Percentiles rank a stretch among this genome's conserved stretches.
These are phyloP conservation scores for Griposia aprilina DNA, from an alignment of 2,888 invertebrate genomes.

Conservation along the genomic window DNA sequence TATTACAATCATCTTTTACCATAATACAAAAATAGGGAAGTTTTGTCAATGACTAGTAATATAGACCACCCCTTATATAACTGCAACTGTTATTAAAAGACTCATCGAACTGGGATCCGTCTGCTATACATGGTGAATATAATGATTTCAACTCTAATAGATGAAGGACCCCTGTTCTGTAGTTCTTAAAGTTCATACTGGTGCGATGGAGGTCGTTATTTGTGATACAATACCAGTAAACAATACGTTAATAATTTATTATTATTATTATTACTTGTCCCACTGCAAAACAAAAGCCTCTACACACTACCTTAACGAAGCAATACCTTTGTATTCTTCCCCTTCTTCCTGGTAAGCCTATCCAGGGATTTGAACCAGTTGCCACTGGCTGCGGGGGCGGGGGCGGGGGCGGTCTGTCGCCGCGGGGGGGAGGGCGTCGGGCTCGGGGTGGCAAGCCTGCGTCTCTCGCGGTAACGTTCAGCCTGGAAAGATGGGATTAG, in stretches of 20 bases:
- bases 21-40: not conserved
- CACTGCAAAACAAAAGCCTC: not conserved
- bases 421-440: constrained; percentile 92
- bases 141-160: too few species aligned
- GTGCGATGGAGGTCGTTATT: not conserved
- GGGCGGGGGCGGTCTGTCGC: constrained; percentile 83
- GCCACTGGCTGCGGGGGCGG: constrained; percentile 86
- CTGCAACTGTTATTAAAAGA: not conserved
- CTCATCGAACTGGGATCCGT: not conserved
- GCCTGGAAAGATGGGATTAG: constrained; percentile 76
- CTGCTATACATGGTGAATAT: not conserved
- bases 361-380: constrained; percentile 96
- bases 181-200: not conserved
- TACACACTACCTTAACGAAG: not conserved
- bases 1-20: too few species aligned
- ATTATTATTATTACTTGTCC: not conserved
- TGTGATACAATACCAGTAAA: not conserved
- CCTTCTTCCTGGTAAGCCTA: constrained; percentile 93
- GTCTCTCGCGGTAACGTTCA: constrained; percentile 92
- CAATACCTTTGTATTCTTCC: constrained; percentile 82
- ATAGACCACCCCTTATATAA: not conserved
- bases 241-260: not conserved
- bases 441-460: constrained; percentile 94
- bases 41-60: not conserved
- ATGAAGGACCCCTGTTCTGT: not conserved